Base-by-base conservation (phyloP, 1,140 invertebrate genomes). In the Micrasema minimum region DNA sequence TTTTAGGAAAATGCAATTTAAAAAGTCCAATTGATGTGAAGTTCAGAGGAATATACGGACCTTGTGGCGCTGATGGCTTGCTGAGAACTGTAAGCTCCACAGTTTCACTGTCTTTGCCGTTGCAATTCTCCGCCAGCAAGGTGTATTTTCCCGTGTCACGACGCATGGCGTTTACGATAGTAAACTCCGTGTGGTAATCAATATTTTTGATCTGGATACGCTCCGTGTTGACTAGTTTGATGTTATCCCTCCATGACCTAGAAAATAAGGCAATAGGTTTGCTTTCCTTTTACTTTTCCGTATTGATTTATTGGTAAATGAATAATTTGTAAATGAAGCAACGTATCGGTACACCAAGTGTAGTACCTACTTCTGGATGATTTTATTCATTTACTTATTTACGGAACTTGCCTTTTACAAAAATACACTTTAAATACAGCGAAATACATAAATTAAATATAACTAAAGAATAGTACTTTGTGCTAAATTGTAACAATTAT, bases 121-220 rank as follows among this genome's bases (percentile, higher is more conserved):
- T 95, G 50, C 89, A 88, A 82, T 99, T 99, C 78, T 94, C 92
- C 11, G 95, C 93, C 5, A 90, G 90, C 2, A 98, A 83, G 0
- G 92, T 96, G 78, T 98, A 99, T 78, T 91, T 92, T 72, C 96
- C 97, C 23, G 95, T 94, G 80, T 99, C 95, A 72, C 93, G 91
- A 59, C 96, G 87, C 71, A 91, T 88, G 2, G 92, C 92, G 79
- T 94, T 94, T 0, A 87, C 84, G n/a, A 96, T 88, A 0, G 88
- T 88, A 79, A 97, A 95, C 76, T 96, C 94, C 0, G 95, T 96
- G 76, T 96, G 94, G 82, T 98, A 96, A 23, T 97, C 94, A 50
- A 90, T 85, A 79, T 96, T 96, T 72, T 96, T 94, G 71, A 97
- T 94, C 79, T 91, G 92, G 75, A 96, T 93, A 48, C 93, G 88